Percentiles rank a stretch among this genome's conserved stretches.
Evolutionary conservation across 23 tunicate genomes (phyloP).

Genomic region (Phallusia fumigata): DNA sequence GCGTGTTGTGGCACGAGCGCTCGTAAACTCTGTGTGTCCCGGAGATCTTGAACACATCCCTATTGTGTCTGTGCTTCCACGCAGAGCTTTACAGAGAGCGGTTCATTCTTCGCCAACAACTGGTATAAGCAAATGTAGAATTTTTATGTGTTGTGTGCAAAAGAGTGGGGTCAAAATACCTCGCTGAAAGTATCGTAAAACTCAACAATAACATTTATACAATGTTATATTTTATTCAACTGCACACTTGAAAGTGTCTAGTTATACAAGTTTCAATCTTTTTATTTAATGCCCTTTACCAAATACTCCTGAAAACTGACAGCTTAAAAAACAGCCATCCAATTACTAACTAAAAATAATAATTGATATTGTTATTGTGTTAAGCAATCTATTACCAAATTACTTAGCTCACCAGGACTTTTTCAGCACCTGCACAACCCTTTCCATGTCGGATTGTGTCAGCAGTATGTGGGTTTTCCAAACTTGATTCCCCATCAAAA

Average conservation of each 20-base stretch:
- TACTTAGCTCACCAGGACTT: not conserved
- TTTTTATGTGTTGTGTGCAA: too few species aligned
- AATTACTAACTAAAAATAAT: not conserved
- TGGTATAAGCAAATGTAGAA: too few species aligned
- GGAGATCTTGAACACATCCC: constrained; percentile 57
- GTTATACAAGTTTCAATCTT: too few species aligned
- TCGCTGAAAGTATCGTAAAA: too few species aligned
- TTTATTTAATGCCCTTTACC: too few species aligned
- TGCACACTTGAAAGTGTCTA: not conserved
- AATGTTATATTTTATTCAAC: not conserved
- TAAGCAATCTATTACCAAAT: not conserved
- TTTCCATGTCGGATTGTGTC: constrained; percentile 75
- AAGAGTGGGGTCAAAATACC: too few species aligned
- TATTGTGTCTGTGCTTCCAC: constrained; percentile 30
- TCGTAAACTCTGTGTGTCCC: constrained; percentile 61
- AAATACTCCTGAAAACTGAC: too few species aligned
- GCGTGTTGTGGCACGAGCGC: constrained; percentile 53
- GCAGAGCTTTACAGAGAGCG: constrained; percentile 30
- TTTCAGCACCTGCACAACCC: not conserved
- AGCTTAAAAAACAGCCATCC: too few species aligned
- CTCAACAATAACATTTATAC: too few species aligned
- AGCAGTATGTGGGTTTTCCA: constrained; percentile 87
- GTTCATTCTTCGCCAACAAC: constrained; percentile 46
- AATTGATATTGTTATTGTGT: not conserved
- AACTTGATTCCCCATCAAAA: constrained; percentile 65